Conservation (phyloP, 2,113 vertebrate genomes). For the Crotalus helleri region DNA sequence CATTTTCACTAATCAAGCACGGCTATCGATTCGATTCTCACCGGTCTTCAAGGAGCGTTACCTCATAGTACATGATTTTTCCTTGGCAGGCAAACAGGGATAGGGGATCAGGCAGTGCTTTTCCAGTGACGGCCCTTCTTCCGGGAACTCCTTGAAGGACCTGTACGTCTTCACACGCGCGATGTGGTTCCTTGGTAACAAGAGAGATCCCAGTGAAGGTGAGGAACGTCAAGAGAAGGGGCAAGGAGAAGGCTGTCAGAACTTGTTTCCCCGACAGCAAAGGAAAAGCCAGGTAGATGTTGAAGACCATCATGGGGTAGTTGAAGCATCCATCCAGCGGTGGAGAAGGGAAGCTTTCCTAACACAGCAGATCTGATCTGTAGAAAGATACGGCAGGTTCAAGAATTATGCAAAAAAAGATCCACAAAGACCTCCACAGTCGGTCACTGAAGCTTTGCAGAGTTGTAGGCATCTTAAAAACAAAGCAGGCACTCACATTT, state of each 20-base stretch:
- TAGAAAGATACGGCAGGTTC: accelerated
- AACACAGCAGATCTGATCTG: background rate
- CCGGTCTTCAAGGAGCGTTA: constrained; percentile 17
- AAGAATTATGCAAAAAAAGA: background rate
- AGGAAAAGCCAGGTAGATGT: accelerated
- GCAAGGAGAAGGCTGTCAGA: background rate
- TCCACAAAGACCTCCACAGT: background rate
- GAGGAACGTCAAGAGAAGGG: background rate
- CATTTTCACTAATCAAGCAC: background rate
- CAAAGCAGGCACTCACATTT: constrained; percentile 15
- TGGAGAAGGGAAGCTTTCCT: accelerated
- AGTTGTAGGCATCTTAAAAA: background rate
- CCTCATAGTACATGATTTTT: constrained; percentile 37
- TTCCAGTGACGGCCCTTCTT: constrained; percentile 26
- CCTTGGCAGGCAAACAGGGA: constrained; percentile 42
- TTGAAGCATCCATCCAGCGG: constrained; percentile 13
- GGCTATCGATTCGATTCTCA: background rate
- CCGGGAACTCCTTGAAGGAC: constrained; percentile 42
- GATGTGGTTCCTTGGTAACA: constrained; percentile 14
- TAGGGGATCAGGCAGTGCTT: constrained; percentile 47
- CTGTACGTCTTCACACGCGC: constrained; percentile 19
- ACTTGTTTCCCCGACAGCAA: accelerated
- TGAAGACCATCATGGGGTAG: accelerated
- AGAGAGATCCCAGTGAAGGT: background rate
- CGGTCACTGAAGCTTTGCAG: background rate